phyloP scores from a whole-genome alignment of 2,113 vertebrate genomes.

The Rhizomys pruinosus region DNA sequence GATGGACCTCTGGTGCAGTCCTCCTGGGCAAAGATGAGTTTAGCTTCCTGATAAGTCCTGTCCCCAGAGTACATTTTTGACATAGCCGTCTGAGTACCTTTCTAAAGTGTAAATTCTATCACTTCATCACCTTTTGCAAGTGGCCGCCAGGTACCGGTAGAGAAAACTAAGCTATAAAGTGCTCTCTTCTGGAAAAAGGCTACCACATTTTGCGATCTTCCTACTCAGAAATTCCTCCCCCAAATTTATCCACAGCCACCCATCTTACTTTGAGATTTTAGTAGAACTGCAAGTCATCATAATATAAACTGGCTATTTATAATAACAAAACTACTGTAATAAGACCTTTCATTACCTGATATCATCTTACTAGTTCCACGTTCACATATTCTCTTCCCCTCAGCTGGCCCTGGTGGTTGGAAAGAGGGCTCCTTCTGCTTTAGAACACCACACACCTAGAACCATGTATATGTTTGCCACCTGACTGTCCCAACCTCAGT shows the following conservation, averaged over 20 bases:
- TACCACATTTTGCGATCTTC: not conserved
- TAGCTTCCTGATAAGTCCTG: not conserved
- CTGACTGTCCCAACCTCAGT: too few relatives aligned
- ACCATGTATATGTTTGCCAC: not conserved
- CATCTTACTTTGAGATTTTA: not conserved
- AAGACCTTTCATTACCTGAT: not conserved
- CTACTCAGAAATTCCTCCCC: not conserved
- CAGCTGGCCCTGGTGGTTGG: not conserved
- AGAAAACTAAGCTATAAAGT: not conserved
- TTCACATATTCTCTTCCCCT: not conserved
- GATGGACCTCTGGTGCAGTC: not conserved
- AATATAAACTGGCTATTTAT: not conserved
- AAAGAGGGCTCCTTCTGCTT: not conserved
- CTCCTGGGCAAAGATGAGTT: not conserved
- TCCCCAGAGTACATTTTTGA: not conserved
- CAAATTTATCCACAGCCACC: fast-evolving
- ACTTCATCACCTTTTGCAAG: not conserved
- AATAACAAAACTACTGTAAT: not conserved
- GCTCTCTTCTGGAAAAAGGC: not conserved
- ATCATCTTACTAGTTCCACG: not conserved
- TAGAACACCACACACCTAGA: not conserved
- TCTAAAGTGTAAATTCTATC: not conserved
- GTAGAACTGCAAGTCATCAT: not conserved
- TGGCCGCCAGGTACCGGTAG: not conserved
- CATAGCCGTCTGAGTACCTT: not conserved